These are phyloP conservation scores for Pagetopsis macropterus DNA, from an alignment of 2,797 vertebrate species.

Conservation along the genomic window DNA sequence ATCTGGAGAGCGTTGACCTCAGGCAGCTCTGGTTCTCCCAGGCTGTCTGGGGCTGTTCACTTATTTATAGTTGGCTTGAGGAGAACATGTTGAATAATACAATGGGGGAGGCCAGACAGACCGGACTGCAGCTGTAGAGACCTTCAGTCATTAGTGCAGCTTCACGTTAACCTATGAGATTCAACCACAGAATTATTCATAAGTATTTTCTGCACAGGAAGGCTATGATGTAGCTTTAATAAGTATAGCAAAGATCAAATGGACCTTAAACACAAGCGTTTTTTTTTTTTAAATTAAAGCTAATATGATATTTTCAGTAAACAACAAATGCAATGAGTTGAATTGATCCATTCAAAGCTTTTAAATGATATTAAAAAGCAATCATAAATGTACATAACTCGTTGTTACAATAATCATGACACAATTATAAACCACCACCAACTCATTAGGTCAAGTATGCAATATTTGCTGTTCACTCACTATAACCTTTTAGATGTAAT, in stretches of 20 bases:
- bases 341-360: not conserved
- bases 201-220: not conserved
- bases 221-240: not conserved
- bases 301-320: not conserved
- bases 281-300: not conserved
- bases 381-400: too few relatives aligned
- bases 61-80: conserved; percentile 79
- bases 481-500: too few relatives aligned
- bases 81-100: conserved; percentile 79
- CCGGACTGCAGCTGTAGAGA: conserved; percentile 55
- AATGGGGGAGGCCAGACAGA: conserved; percentile 65
- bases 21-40: conserved; percentile 60
- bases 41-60: conserved; percentile 70
- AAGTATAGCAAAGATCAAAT: not conserved
- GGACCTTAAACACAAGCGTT: not conserved
- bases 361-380: too few relatives aligned
- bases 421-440: too few relatives aligned
- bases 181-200: not conserved
- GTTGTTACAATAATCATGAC: too few relatives aligned
- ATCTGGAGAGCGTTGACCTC: conserved; percentile 66
- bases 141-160: conserved; percentile 28
- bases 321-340: not conserved
- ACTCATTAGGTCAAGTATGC: too few relatives aligned
- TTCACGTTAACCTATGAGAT: conserved; percentile 16
- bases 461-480: too few relatives aligned